phyloP scores from a whole-genome alignment of 2,797 vertebrate genomes.

The Amblyopsis hoosieri region DNA sequence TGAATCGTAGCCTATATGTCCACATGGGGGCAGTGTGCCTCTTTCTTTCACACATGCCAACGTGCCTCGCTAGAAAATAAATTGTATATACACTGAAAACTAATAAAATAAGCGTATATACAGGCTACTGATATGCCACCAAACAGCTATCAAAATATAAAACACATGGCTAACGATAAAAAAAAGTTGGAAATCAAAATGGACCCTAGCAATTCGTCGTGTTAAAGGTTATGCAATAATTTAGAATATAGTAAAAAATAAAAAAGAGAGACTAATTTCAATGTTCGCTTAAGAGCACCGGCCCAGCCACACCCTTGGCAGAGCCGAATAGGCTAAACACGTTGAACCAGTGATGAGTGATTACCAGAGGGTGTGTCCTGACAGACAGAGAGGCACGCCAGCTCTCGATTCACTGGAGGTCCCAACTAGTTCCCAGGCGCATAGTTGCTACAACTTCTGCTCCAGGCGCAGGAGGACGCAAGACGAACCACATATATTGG shows the following conservation, averaged over 20 bases:
- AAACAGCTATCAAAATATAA: no score
- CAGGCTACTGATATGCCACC: no score
- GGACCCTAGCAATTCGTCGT: no score
- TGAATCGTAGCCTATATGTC: constrained; percentile 1
- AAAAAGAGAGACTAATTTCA: neutral
- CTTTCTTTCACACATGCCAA: neutral
- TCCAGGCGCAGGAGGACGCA: neutral
- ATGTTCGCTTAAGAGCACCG: neutral
- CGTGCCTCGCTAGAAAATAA: neutral
- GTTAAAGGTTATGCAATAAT: no score
- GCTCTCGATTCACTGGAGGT: constrained; percentile 36
- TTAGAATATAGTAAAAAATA: neutral
- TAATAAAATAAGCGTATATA: no score
- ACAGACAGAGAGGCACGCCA: constrained; percentile 24
- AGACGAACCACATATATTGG: neutral
- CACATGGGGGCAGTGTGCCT: constrained; percentile 52
- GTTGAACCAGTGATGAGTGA: constrained; percentile 70
- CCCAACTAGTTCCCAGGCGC: neutral
- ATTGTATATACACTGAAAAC: no score
- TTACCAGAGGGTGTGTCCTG: constrained; percentile 64
- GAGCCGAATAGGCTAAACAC: constrained; percentile 62
- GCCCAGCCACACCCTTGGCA: constrained; percentile 59
- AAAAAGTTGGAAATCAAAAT: no score
- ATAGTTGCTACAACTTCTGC: no score
- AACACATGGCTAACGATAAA: no score